Conservation (phyloP, 2,888 invertebrate genomes). For the Conomelus anceps region DNA sequence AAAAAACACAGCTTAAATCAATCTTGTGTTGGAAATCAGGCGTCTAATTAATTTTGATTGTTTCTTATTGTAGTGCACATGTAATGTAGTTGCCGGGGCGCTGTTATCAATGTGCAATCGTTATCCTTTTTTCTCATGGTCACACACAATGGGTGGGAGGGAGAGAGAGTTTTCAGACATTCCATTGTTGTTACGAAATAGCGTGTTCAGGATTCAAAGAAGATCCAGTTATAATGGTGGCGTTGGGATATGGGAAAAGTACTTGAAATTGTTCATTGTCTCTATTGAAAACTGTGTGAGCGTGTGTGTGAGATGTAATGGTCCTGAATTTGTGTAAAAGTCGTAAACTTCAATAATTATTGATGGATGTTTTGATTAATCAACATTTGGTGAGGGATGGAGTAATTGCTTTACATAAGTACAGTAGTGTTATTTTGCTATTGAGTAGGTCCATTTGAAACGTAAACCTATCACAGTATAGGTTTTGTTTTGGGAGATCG, state of each 20-base stretch:
- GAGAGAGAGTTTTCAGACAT: background rate
- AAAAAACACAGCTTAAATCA: background rate
- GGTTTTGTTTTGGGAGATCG: too few relatives aligned
- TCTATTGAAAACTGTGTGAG: background rate
- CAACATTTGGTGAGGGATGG: background rate
- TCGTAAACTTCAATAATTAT: too few relatives aligned
- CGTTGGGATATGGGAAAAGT: background rate
- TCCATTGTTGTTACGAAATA: background rate
- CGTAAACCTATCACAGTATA: too few relatives aligned
- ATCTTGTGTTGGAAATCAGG: background rate
- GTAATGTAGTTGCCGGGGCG: background rate
- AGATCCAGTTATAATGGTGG: background rate
- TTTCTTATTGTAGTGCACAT: background rate
- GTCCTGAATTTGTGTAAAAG: background rate
- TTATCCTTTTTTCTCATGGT: background rate
- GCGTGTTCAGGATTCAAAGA: background rate
- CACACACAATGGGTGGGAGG: background rate
- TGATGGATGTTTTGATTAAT: background rate
- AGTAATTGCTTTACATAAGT: background rate
- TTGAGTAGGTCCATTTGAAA: too few relatives aligned
- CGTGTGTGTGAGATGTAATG: too few relatives aligned
- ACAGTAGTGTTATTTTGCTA: too few relatives aligned
- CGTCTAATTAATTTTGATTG: background rate
- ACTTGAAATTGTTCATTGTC: background rate
- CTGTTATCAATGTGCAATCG: background rate